These are phyloP conservation scores for Hydraecia micacea DNA, from an alignment of 2,888 invertebrate species.

Conservation along the genomic window DNA sequence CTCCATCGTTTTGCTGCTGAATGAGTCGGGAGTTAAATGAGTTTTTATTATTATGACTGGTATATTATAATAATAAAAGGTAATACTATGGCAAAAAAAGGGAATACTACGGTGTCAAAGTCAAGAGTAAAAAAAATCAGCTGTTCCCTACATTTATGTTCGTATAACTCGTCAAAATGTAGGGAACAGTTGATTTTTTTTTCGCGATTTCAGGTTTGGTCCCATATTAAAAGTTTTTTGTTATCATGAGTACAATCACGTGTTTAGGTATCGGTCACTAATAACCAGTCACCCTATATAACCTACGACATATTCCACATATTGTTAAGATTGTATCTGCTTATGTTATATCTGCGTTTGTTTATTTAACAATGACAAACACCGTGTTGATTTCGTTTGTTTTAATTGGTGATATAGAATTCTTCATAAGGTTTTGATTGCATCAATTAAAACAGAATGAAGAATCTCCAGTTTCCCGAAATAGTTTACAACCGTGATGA, in stretches of 20 bases:
- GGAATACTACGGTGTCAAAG: too few relatives aligned
- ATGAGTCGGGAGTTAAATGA: slow-evolving; percentile 4
- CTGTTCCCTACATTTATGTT: too few relatives aligned
- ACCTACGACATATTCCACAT: neutral
- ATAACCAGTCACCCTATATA: too few relatives aligned
- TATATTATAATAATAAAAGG: neutral
- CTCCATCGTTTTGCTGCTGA: slow-evolving; percentile 11
- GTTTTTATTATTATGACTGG: neutral
- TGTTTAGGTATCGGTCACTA: too few relatives aligned
- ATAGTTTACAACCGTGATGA: slow-evolving; percentile 25
- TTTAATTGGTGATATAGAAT: neutral
- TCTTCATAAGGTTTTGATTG: neutral
- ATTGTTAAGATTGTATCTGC: neutral
- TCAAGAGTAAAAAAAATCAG: too few relatives aligned
- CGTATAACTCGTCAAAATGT: too few relatives aligned
- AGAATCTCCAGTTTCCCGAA: neutral
- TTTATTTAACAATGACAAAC: neutral
- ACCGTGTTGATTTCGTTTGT: neutral
- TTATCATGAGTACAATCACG: too few relatives aligned
- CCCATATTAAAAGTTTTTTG: too few relatives aligned
- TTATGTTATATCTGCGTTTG: neutral
- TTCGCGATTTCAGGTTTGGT: too few relatives aligned
- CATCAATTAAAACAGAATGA: slow-evolving; percentile 12
- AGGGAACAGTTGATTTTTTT: too few relatives aligned
- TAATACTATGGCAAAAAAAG: too few relatives aligned